Evolutionary conservation across 2,888 invertebrate species (phyloP).

Genomic region (Fragum whitleyi): DNA sequence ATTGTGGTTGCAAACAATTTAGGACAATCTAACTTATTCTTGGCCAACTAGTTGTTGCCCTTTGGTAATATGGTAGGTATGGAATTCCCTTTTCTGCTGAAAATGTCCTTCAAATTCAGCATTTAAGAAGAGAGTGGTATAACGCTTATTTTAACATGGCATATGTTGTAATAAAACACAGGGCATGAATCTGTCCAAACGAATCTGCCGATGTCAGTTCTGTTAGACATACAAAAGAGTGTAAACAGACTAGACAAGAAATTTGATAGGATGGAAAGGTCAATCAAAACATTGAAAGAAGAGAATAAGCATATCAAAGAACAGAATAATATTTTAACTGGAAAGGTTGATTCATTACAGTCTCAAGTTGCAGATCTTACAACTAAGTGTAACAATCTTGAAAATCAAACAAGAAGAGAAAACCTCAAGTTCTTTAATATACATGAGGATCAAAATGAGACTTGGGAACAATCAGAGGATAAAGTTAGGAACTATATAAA

Average conservation of each 20-base stretch:
- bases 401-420: slow-evolving; percentile 5
- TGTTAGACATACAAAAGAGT: slow-evolving; percentile 2
- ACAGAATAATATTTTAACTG: not conserved
- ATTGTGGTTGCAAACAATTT: too few relatives aligned
- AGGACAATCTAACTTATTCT: too few relatives aligned
- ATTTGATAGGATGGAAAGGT: slow-evolving; percentile 6
- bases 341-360: not conserved
- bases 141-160: too few relatives aligned
- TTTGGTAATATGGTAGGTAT: too few relatives aligned
- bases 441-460: not conserved
- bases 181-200: not conserved
- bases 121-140: too few relatives aligned
- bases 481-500: not conserved
- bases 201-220: not conserved
- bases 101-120: too few relatives aligned
- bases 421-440: slow-evolving; percentile 11
- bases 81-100: too few relatives aligned
- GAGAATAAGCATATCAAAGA: slow-evolving; percentile 3
- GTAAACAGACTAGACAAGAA: not conserved
- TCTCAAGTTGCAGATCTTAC: not conserved
- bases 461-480: not conserved
- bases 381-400: slow-evolving; percentile 1
- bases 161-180: not conserved
- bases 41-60: too few relatives aligned
- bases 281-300: not conserved